These are phyloP conservation scores for Pluvialis apricaria DNA, from an alignment of 2,113 vertebrate species.

Conservation along the genomic window DNA sequence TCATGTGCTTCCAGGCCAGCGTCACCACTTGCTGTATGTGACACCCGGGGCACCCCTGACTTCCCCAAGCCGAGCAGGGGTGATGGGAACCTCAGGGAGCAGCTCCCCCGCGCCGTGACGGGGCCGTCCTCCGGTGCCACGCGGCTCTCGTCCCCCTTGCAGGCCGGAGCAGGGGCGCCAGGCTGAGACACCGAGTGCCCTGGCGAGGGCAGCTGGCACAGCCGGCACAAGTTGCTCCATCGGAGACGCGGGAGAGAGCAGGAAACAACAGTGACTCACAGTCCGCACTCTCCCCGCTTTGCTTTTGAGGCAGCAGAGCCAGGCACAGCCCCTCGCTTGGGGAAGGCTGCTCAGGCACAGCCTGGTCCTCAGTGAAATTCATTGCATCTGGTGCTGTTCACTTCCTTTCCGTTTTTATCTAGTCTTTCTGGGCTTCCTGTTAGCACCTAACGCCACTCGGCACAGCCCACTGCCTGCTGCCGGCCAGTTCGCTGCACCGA, in stretches of 20 bases:
- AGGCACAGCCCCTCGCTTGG: not conserved
- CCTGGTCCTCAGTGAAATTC: not conserved
- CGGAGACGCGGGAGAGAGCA: not conserved
- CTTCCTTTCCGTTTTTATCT: conserved; percentile 64
- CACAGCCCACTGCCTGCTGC: not conserved
- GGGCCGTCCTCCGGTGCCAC: fast-evolving
- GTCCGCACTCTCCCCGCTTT: not conserved
- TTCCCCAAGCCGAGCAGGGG: not conserved
- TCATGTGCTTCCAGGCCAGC: not conserved
- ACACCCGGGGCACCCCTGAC: not conserved
- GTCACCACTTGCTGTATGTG: not conserved
- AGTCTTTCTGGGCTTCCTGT: conserved; percentile 50
- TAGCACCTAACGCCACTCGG: not conserved
- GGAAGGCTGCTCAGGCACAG: not conserved
- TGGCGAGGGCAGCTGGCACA: not conserved
- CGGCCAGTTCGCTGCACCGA: not conserved
- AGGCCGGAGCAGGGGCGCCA: not conserved
- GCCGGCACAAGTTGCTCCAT: not conserved
- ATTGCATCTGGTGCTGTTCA: conserved; percentile 5
- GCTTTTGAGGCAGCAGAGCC: conserved; percentile 18
- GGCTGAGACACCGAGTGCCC: not conserved
- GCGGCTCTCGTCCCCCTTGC: not conserved
- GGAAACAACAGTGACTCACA: conserved; percentile 29
- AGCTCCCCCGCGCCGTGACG: not conserved
- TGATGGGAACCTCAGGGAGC: fast-evolving